Evolutionary conservation across 2,113 vertebrate species (phyloP), one percentile per base, ranked within the genome.

Genomic region (Thunnus thynnus): DNA sequence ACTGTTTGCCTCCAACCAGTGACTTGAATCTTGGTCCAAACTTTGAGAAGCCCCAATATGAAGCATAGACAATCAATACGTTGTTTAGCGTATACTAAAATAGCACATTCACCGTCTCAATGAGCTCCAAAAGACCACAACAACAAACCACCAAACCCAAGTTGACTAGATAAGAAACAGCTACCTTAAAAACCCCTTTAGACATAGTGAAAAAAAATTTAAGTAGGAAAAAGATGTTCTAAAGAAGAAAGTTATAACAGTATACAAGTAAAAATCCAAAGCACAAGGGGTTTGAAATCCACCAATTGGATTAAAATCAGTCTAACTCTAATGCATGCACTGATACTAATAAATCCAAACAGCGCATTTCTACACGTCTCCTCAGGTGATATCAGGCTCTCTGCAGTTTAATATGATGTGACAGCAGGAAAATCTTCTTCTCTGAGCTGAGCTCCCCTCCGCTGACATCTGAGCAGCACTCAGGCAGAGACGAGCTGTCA

Each of bases 401-500:
- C 32, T 44, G 62, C 62, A 25, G 18, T 30, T 54, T 76, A 65
- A 81, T 55, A 2, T 32, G 74, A 82, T 8, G 66, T 10, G 62
- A 74, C 55, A 54, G 76, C 68, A 68, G 68, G 41, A 83, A 69
- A 50, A n/a, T 47, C 47, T 62, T 74, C 47, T 9, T 18, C 70
- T 72, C 69, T 0, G 25, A 62, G 73, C 69, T 7, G 20, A 69
- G 57, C 20, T 56, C 5, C 46, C 41, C 51, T 52, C 47, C 12
- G 58, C 80, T 65, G 81, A 44, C 70, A 65, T 68, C 36, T 73
- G 78, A 74, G 77, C 80, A 64, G 62, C 76, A 46, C 27, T 17
- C 55, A 5, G 61, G 62, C 76, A 50, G 80, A 69, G 47, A 69
- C 17, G 70, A 73, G 71, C 84, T 76, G 82, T 85, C 88, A 87